Evolutionary conservation across 2,888 invertebrate genomes (phyloP).

Genomic region (Drosophila aldrichi): DNA sequence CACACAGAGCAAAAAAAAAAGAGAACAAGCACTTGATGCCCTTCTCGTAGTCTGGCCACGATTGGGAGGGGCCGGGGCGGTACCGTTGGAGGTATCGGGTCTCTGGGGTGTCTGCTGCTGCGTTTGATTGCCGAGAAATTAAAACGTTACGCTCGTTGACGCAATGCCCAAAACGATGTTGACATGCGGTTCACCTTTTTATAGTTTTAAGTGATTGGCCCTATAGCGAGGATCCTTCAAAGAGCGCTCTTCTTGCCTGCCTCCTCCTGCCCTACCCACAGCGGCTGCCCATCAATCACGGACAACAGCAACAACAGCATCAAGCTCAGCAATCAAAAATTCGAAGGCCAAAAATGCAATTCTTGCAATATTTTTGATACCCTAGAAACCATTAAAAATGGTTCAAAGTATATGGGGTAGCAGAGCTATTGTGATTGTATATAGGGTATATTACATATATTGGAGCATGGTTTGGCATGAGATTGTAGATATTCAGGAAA

Average conservation of each 20-base stretch:
- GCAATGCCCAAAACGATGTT: slow-evolving; percentile 72
- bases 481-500: background rate
- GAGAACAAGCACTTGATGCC: slow-evolving; percentile 37
- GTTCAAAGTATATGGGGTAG: background rate
- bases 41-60: slow-evolving; percentile 7
- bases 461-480: too few species aligned
- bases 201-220: slow-evolving; percentile 27
- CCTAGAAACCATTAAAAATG: background rate
- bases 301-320: slow-evolving; percentile 7
- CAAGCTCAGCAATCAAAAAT: slow-evolving; percentile 24
- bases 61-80: background rate
- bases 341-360: slow-evolving; percentile 58
- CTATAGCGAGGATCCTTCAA: slow-evolving; percentile 1
- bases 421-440: too few species aligned
- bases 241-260: background rate
- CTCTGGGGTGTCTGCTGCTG: slow-evolving; percentile 65
- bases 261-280: background rate
- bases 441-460: too few species aligned
- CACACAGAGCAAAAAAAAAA: slow-evolving; percentile 20
- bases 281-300: slow-evolving; percentile 65
- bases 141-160: slow-evolving; percentile 76
- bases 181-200: slow-evolving; percentile 54
- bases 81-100: background rate
- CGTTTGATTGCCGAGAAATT: slow-evolving; percentile 79
- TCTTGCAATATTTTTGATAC: slow-evolving; percentile 48